Percentiles rank a stretch among this genome's conserved stretches.
Conservation (phyloP, 2,113 vertebrate genomes). For the Benitochromis conjunctus region DNA sequence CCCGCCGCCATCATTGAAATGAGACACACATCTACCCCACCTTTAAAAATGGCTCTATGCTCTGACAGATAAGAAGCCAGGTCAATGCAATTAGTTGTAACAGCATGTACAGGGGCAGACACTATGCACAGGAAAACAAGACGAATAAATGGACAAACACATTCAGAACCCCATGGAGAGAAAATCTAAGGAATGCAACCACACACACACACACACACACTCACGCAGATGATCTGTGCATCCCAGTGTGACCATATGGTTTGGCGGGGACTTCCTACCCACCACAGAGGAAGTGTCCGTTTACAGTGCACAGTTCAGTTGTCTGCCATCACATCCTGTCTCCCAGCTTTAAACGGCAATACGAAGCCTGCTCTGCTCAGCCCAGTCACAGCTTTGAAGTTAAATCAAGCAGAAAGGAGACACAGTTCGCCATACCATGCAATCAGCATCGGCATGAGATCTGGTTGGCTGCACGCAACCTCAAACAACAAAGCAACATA, state of each 20-base stretch:
- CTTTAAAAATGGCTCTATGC: background rate
- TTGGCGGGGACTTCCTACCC: constrained; percentile 55
- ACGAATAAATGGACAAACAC: constrained; percentile 15
- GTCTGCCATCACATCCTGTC: constrained; percentile 61
- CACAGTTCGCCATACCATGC: constrained; percentile 28
- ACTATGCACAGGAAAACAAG: constrained; percentile 9
- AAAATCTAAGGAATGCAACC: constrained; percentile 14
- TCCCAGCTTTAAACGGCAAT: constrained; percentile 40
- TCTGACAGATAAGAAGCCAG: constrained; percentile 38
- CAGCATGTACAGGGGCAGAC: constrained; percentile 16
- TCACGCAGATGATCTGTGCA: constrained; percentile 20
- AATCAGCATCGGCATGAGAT: constrained; percentile 37
- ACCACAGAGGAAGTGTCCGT: constrained; percentile 64
- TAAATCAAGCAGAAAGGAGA: constrained; percentile 60
- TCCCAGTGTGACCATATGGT: constrained; percentile 61
- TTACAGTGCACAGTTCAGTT: constrained; percentile 58
- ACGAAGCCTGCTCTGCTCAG: constrained; percentile 4
- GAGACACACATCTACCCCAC: background rate
- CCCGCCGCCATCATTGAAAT: constrained; percentile 8
- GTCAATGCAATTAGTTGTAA: constrained; percentile 58
- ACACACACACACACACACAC: background rate
- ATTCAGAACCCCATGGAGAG: background rate
- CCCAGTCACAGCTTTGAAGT: constrained; percentile 47
- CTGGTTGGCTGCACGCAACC: constrained; percentile 5
- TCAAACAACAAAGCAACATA: background rate